These are phyloP conservation scores for Antrozous pallidus DNA, from an alignment of 2,797 vertebrate genomes.

Conservation along the genomic window DNA sequence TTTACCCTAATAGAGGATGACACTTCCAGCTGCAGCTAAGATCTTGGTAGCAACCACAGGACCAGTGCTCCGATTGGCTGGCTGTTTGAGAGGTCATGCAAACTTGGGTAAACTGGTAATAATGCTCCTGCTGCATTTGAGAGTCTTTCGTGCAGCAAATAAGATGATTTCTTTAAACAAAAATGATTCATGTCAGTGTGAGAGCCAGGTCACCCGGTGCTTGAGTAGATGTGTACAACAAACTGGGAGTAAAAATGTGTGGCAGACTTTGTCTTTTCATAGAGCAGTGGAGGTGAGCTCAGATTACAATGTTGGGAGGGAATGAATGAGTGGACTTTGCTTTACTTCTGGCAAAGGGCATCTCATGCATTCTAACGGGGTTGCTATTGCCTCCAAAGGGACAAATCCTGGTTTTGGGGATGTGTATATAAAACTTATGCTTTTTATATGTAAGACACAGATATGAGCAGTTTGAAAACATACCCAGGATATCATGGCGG, in stretches of 20 bases:
- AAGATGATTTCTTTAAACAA: not conserved
- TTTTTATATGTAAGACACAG: not conserved
- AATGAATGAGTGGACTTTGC: not conserved
- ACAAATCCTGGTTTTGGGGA: not conserved
- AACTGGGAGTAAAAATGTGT: not conserved
- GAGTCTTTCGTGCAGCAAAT: not conserved
- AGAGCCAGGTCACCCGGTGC: not conserved
- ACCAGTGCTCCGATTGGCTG: not conserved
- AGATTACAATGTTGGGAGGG: rapidly evolving
- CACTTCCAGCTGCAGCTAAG: not conserved
- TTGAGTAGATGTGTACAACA: not conserved
- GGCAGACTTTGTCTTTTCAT: not conserved
- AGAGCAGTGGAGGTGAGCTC: not conserved
- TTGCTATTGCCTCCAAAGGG: not conserved
- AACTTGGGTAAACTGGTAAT: not conserved
- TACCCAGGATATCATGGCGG: not conserved
- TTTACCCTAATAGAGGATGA: not conserved
- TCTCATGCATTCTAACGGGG: not conserved
- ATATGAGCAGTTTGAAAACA: not conserved
- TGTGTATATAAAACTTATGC: not conserved
- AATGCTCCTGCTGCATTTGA: not conserved
- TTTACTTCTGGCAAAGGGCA: not conserved
- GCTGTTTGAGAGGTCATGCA: not conserved
- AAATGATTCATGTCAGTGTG: not conserved
- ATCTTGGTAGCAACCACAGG: not conserved